A percentile compares a stretch with the other conserved stretches of the same genome.
These are phyloP conservation scores for Mormyrops attenuatus DNA, from an alignment of 2,797 vertebrate species.

Conservation along the genomic window DNA sequence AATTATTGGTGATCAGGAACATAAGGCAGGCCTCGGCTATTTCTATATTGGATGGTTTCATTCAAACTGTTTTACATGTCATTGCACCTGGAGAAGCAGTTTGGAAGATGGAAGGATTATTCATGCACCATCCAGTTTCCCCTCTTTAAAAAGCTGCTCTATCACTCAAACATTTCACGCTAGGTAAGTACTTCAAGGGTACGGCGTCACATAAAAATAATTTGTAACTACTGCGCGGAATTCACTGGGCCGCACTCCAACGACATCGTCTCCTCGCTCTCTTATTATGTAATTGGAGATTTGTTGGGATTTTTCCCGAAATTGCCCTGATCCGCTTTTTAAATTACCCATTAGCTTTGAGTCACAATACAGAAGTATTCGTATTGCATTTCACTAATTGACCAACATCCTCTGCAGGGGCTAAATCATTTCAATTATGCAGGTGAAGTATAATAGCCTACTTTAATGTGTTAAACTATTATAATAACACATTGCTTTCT, in stretches of 20 bases:
- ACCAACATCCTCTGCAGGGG: not conserved
- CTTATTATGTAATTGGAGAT: not conserved
- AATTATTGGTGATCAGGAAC: not conserved
- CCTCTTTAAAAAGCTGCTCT: not conserved
- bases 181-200: conserved; percentile 2
- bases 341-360: not conserved
- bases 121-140: not conserved
- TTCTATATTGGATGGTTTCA: not conserved
- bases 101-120: not conserved
- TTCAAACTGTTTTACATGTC: not conserved
- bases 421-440: not conserved
- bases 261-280: not conserved
- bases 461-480: not conserved
- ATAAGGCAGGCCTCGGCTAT: not conserved
- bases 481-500: not conserved
- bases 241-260: not conserved
- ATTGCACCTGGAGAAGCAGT: not conserved
- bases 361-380: not conserved
- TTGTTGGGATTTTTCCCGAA: not conserved
- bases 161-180: not conserved
- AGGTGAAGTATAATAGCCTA: not conserved
- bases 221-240: not conserved
- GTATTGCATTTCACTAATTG: not conserved
- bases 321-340: not conserved
- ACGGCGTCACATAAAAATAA: not conserved